Evolutionary conservation across 2,888 invertebrate species (phyloP).

Genomic region (Dasypogon diadema): DNA sequence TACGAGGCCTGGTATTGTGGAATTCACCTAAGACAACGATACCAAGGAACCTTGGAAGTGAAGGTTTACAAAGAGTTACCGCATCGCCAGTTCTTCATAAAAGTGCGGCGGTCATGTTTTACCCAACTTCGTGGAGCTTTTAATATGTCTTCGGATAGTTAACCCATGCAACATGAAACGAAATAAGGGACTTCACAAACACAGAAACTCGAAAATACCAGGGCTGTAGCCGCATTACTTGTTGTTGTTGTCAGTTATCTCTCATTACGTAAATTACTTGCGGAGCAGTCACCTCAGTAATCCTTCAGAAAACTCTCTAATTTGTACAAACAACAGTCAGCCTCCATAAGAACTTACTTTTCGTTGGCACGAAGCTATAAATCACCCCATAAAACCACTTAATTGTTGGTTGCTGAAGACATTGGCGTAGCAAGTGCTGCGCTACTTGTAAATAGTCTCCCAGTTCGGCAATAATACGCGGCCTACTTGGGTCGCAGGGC

Average conservation of each 20-base stretch:
- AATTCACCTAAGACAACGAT: too few species aligned
- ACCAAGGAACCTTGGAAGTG: too few species aligned
- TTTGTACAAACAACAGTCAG: not conserved
- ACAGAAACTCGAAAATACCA: too few species aligned
- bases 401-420: not conserved
- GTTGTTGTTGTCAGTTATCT: not conserved
- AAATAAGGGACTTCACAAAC: too few species aligned
- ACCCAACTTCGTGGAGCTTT: too few species aligned
- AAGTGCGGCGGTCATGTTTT: too few species aligned
- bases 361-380: not conserved
- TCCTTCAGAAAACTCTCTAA: not conserved
- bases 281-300: not conserved
- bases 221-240: too few species aligned
- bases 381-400: conserved; percentile 13
- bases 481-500: not conserved
- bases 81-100: too few species aligned
- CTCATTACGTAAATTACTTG: not conserved
- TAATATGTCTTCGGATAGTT: too few species aligned
- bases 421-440: not conserved
- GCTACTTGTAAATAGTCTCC: not conserved
- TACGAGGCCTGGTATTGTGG: too few species aligned
- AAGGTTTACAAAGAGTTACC: too few species aligned
- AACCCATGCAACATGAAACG: too few species aligned
- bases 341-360: not conserved
- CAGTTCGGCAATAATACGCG: not conserved